Conservation (phyloP, 2,888 invertebrate species). For the Globia sparganii region DNA sequence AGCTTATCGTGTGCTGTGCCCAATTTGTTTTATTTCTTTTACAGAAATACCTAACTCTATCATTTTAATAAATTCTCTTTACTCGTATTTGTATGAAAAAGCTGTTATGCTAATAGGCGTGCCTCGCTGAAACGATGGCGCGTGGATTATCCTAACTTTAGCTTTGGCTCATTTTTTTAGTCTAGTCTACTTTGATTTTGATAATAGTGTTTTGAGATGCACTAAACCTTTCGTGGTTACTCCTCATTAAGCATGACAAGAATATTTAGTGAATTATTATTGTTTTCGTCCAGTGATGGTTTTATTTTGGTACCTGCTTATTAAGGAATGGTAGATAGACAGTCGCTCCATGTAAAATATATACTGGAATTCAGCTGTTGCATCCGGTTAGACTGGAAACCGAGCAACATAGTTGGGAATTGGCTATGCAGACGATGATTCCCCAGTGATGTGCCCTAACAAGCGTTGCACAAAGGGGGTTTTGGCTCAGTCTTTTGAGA, state of each 20-base stretch:
- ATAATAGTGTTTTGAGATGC: constrained; percentile 54
- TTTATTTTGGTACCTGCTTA: constrained; percentile 10
- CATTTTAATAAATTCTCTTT: background rate
- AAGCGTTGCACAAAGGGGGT: too few relatives aligned
- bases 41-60: background rate
- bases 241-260: constrained; percentile 33
- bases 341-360: background rate
- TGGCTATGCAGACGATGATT: background rate
- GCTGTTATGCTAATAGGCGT: constrained; percentile 41
- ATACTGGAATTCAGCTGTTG: background rate
- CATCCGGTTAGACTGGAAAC: background rate
- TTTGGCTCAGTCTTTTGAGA: too few relatives aligned
- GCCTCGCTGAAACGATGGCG: constrained; percentile 16
- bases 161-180: constrained; percentile 31
- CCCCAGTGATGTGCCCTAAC: background rate
- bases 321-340: background rate
- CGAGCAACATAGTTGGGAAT: background rate
- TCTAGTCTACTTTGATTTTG: constrained; percentile 42
- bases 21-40: background rate
- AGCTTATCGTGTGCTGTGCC: background rate
- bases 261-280: constrained; percentile 38
- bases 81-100: constrained; percentile 34
- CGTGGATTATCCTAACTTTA: constrained; percentile 49
- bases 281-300: constrained; percentile 18
- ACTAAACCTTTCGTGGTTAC: constrained; percentile 44